Base-by-base conservation (phyloP, 1,140 invertebrate species). In the Papilio glaucus region DNA sequence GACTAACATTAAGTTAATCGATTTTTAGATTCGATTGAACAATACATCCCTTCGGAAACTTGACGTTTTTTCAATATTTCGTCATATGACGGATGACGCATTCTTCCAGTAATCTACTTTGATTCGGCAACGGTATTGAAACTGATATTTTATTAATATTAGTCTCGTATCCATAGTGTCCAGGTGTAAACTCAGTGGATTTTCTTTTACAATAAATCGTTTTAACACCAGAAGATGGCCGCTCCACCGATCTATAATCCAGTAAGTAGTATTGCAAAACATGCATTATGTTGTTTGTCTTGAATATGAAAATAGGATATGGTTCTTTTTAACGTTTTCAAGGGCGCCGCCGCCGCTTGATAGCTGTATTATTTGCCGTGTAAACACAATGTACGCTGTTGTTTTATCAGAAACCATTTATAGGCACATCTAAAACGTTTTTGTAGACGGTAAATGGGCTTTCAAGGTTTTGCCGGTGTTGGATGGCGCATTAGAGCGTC, bases 51-150 rank as follows among this genome's bases (percentile, higher is more conserved):
- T 57, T 24, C 5, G 0, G 13, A 7, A 26, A 24, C 15, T 9
- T 41, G 62, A 63, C 62, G 39, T 38, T 38, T 63, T 63, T 18
- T 37, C 62, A 15, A 38, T 63, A 74, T 73, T 82, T 88, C 86
- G 86, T 87, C 85, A 85, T 81, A 87, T 89, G 85, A 85, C 85
- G 87, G 80, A 89, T 89, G 85, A 85, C 85, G 85, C 82, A 85
- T 83, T 73, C 53, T 74, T 72, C n/a, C 74, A 33, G 39, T 69
- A 68, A 62, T 76, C 71, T 45, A 72, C 62, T n/a, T n/a, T n/a
- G 42, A 39, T 33, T 49, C 41, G 41, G 24, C n/a, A 69, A 49
- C 29, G 63, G 73, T 74, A 71, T 75, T 72, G 57, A 72, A 76
- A 61, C 15, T 77, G 24, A 68, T 76, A 73, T 79, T 75, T 75